Base-by-base conservation (phyloP, 2,797 vertebrate genomes). In the Holocentrus rufus region DNA sequence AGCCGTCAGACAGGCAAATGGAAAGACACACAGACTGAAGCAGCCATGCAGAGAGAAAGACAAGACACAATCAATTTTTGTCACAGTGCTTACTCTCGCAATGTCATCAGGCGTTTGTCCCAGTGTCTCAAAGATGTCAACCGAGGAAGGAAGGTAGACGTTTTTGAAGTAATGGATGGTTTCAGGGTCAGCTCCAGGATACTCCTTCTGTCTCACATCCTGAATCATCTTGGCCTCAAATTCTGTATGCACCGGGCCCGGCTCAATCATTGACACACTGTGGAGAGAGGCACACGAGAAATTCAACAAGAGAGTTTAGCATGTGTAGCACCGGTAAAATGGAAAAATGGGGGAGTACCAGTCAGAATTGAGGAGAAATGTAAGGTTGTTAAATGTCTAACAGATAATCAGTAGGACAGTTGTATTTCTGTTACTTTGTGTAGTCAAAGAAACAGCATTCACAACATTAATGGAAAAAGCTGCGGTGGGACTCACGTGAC, bases 151-250 rank as follows among this genome's bases (percentile, higher is more conserved):
- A 55, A 97, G 92, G 71, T 97, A 97, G 87, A 95, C 79, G 23
- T 95, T 93, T 77, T 95, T 95, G 82, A 96, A 97, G 88, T 95
- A 95, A 36, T 94, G 81, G 22, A 95, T 90, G 0, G 95, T 97
- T 71, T 97, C 95, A 1, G 90, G 13, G 85, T 97, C 96, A 15
- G 93, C 81, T 42, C 93, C 94, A 0, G 95, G 94, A 78, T 81
- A 95, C 66, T 97, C 95, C 84, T 93, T 95, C 87, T 95, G 87
- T 78, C 84, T 91, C 82, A 95, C 93, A 3, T 96, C 95, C 85
- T 95, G 90, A 61, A 95, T 94, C 85, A 95, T 95, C 92, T 96
- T 97, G 39, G 84, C 89, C 87, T 97, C 95, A 89, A 97, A 96
- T 52, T 96, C 95, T 66, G 96, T 97, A 87, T 95, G 85, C 7